Percentiles rank a stretch among this genome's conserved stretches.
These are phyloP conservation scores for Aethina tumida DNA, from an alignment of 1,140 invertebrate genomes.

Conservation along the genomic window DNA sequence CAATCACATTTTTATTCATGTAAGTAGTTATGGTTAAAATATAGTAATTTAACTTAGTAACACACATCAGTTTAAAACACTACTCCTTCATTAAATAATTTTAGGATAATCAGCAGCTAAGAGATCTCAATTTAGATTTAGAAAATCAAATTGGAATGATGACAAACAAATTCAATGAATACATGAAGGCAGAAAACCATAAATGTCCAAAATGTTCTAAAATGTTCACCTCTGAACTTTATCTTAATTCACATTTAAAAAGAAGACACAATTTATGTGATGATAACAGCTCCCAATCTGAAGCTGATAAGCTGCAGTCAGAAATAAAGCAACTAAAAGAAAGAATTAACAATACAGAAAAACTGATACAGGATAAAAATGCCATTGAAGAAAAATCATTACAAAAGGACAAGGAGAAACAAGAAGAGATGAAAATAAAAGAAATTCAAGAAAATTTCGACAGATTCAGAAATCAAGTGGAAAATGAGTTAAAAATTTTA, in stretches of 20 bases:
- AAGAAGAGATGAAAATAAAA: constrained; percentile 11
- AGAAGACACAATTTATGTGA: constrained; percentile 36
- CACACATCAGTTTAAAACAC: too few species aligned
- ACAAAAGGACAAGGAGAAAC: constrained; percentile 14
- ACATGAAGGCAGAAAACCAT: constrained; percentile 13
- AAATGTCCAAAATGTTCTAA: constrained; percentile 46
- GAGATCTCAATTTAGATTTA: constrained; percentile 18
- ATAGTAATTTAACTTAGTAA: too few species aligned
- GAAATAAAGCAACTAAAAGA: constrained; percentile 50
- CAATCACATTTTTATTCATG: too few species aligned
- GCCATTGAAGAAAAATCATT: constrained; percentile 12
- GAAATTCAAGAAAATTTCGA: constrained; percentile 31
- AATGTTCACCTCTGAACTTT: constrained; percentile 46
- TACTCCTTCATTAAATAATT: too few species aligned
- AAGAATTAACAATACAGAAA: constrained; percentile 44
- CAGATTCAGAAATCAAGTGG: constrained; percentile 26
- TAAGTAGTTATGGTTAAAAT: too few species aligned
- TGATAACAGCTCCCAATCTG: constrained; percentile 26
- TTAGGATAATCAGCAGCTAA: constrained; percentile 27
- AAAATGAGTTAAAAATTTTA: constrained; percentile 29
- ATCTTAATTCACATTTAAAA: constrained; percentile 43
- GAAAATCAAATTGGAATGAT: constrained; percentile 14
- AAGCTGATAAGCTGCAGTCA: constrained; percentile 44
- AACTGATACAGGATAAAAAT: constrained; percentile 27
- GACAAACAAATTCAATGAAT: constrained; percentile 7